A percentile compares a stretch with the other conserved stretches of the same genome.
These are phyloP conservation scores for Ophiodon elongatus DNA, from an alignment of 2,113 vertebrate species.

Conservation along the genomic window DNA sequence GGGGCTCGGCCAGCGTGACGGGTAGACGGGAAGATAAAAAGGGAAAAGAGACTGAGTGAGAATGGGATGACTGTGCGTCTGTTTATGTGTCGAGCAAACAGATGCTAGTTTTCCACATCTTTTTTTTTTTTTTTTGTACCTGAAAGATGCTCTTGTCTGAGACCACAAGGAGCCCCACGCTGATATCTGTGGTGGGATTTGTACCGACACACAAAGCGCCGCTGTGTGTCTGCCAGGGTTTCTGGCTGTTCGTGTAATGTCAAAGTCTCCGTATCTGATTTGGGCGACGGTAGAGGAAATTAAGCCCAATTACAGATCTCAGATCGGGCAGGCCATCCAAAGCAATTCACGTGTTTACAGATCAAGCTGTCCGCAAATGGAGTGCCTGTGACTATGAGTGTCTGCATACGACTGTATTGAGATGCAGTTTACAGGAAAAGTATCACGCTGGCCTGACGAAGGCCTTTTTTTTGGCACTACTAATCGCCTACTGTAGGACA, in stretches of 20 bases:
- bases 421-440: constrained; percentile 20
- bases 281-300: constrained; percentile 57
- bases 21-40: constrained; percentile 29
- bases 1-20: constrained; percentile 10
- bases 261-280: constrained; percentile 61
- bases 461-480: constrained; percentile 35
- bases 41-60: neutral
- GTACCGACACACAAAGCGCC: constrained; percentile 53
- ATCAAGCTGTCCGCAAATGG: constrained; percentile 42
- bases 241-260: constrained; percentile 54
- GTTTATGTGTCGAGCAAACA: neutral
- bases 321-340: constrained; percentile 21
- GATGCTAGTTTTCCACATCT: neutral
- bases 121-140: neutral
- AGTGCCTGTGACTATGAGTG: constrained; percentile 15
- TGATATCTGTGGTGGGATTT: constrained; percentile 48
- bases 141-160: constrained; percentile 29
- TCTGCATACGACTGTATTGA: constrained; percentile 7
- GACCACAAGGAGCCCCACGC: constrained; percentile 1
- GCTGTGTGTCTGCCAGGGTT: constrained; percentile 63
- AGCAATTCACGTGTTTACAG: constrained; percentile 40
- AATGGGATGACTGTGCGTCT: neutral
- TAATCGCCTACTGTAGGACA: constrained; percentile 40
- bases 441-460: constrained; percentile 36
- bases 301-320: constrained; percentile 48